A percentile compares a stretch with the other conserved stretches of the same genome.
phyloP scores from a whole-genome alignment of 2,797 vertebrate genomes.

The Myripristis murdjan region DNA sequence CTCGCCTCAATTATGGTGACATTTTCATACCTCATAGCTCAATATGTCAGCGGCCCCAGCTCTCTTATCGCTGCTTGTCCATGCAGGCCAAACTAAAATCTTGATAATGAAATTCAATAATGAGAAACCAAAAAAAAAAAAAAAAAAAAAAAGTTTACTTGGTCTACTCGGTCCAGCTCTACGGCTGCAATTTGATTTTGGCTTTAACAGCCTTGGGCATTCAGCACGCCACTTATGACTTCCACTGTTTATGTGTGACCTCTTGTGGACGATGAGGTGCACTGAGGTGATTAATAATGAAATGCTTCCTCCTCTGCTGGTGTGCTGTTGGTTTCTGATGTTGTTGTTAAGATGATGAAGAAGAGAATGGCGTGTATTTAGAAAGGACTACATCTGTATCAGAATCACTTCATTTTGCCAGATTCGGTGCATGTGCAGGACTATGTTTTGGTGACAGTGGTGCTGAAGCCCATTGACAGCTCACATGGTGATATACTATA shows the following conservation, averaged over 20 bases:
- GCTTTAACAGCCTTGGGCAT: background rate
- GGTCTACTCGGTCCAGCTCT: constrained; percentile 7
- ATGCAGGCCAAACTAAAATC: background rate
- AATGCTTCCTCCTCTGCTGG: constrained; percentile 14
- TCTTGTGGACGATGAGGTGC: constrained; percentile 82
- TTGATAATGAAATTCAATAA: background rate
- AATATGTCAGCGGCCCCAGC: too few species aligned
- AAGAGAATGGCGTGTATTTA: background rate
- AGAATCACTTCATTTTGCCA: background rate
- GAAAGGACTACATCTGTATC: too few species aligned
- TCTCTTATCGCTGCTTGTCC: too few species aligned
- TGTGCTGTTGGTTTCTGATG: constrained; percentile 9
- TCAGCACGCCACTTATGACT: constrained; percentile 63
- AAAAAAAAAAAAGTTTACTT: background rate
- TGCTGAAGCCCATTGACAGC: background rate
- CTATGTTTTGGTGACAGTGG: background rate
- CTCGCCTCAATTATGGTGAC: too few species aligned
- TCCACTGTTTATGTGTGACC: constrained; percentile 83
- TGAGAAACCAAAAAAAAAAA: background rate
- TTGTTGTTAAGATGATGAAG: background rate
- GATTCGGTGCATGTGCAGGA: background rate
- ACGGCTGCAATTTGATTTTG: background rate
- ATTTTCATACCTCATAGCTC: too few species aligned
- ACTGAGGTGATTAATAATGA: constrained; percentile 76
- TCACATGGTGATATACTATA: background rate